Conservation (phyloP, 2,113 vertebrate species). For the Phodopus roborovskii region DNA sequence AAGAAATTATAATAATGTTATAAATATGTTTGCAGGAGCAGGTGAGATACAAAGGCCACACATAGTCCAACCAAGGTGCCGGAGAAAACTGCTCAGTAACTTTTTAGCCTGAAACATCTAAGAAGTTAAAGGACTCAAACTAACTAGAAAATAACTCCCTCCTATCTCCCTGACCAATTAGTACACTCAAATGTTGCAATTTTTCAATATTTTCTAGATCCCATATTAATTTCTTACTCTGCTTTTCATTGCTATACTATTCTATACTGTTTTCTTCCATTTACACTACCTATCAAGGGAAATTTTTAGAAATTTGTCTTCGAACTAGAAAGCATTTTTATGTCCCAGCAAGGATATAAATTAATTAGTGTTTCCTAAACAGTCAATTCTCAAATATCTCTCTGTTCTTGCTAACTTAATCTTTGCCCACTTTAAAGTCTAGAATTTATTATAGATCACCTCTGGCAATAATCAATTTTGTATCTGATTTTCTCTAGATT, state of each 20-base stretch:
- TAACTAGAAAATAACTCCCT: not conserved
- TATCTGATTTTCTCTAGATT: conserved; percentile 51
- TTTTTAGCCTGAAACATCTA: not conserved
- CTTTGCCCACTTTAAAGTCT: not conserved
- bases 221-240: not conserved
- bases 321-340: not conserved
- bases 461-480: conserved; percentile 36
- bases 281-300: not conserved
- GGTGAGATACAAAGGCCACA: not conserved
- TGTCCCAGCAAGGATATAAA: not conserved
- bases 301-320: not conserved
- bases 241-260: not conserved
- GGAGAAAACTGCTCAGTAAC: not conserved
- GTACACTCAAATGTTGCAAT: not conserved
- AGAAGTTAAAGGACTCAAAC: not conserved
- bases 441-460: not conserved
- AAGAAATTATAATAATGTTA: not conserved
- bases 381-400: not conserved
- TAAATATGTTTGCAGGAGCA: not conserved
- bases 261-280: not conserved
- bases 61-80: not conserved
- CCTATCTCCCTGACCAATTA: not conserved
- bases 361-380: not conserved
- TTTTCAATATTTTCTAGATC: not conserved
- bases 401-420: not conserved